Evolutionary conservation across 2,888 invertebrate genomes (phyloP), one percentile per base, ranked within the genome.

Genomic region (Brachyptera risi): DNA sequence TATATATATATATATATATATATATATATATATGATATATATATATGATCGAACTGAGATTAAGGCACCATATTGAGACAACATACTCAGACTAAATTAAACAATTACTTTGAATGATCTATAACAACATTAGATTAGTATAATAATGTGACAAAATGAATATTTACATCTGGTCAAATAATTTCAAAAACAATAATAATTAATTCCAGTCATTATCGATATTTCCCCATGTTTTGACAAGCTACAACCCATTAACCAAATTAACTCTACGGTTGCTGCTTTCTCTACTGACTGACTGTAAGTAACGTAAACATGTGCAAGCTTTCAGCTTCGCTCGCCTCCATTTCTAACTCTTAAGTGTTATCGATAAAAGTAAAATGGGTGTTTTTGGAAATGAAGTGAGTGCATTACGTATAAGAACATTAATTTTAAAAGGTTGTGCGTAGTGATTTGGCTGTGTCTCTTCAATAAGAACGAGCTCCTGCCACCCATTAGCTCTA

Each of bases 351-450:
- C 31, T 31, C 31, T 37, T 54, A 54, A 54, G 54, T 54, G 35
- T 35, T 54, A 54, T 54, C 54, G 54, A 54, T 54, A 54, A 54
- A 51, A 47, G 47, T 47, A 47, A 47, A 47, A 54, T 35, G 54
- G 54, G 54, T 54, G 54, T 54, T 54, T 54, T 54, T 35, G 23
- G 35, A 54, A 54, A 54, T 54, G 54, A 54, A 54, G 54, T 54
- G 54, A 37, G 54, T 54, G 54, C 54, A 54, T 54, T 54, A 54
- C 54, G 35, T 54, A 54, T 54, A 54, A 54, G 54, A 54, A 54
- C 54, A 54, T 54, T 54, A 54, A 54, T 54, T 54, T 54, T 54
- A 54, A 54, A 54, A 54, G 54, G 54, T 54, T 54, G 54, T 54
- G 54, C 54, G 54, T 54, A 54, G 54, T 54, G 54, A 54, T 54